Evolutionary conservation across 2,113 vertebrate genomes (phyloP).

Genomic region (Sinocyclocheilus anophthalmus): DNA sequence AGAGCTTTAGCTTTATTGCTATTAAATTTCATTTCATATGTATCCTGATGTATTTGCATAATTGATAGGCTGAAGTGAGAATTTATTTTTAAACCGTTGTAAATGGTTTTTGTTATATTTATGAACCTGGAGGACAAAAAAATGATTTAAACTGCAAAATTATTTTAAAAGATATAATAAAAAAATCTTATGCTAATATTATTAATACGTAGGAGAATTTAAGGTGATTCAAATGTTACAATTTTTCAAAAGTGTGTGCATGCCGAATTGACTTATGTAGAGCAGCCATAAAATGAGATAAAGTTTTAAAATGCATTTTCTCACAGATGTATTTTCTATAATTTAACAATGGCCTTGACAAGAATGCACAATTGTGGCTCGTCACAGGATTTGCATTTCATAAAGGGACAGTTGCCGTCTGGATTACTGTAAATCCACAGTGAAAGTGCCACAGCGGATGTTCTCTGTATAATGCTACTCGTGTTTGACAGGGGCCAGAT

Average conservation of each 20-base stretch:
- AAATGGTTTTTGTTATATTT: background rate
- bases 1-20: slow-evolving; percentile 52
- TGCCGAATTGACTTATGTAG: background rate
- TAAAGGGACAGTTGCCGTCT: slow-evolving; percentile 82
- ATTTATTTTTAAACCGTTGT: background rate
- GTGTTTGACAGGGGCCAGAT: slow-evolving; percentile 99
- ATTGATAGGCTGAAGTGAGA: background rate
- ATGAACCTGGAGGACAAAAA: background rate
- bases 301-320: slow-evolving; percentile 36
- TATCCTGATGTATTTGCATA: slow-evolving; percentile 44
- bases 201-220: background rate
- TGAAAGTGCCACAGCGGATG: slow-evolving; percentile 91
- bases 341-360: slow-evolving; percentile 65
- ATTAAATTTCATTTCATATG: slow-evolving; percentile 60
- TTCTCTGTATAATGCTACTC: slow-evolving; percentile 85
- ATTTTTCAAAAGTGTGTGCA: background rate
- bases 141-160: background rate
- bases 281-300: background rate
- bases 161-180: too few relatives aligned
- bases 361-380: slow-evolving; percentile 67
- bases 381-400: slow-evolving; percentile 77
- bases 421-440: slow-evolving; percentile 86
- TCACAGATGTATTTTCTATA: slow-evolving; percentile 66
- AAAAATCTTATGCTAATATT: background rate
- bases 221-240: background rate